phyloP scores from a whole-genome alignment of 2,797 vertebrate genomes.

The Sebastes goodei region DNA sequence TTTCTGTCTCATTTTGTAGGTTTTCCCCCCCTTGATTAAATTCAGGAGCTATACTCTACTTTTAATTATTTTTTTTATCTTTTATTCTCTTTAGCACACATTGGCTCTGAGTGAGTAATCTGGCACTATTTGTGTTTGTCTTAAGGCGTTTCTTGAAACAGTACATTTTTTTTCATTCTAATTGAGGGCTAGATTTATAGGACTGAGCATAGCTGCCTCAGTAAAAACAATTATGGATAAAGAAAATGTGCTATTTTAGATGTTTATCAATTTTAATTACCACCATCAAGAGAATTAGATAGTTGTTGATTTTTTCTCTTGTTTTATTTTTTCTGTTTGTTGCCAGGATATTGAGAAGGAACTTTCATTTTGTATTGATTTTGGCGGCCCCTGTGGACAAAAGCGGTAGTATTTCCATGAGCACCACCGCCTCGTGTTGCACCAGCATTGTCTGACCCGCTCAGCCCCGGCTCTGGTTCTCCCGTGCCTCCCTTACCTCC shows the following conservation, averaged over 20 bases:
- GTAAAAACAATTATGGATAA: slow-evolving; percentile 38
- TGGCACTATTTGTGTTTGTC: slow-evolving; percentile 12
- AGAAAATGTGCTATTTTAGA: slow-evolving; percentile 37
- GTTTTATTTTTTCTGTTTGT: slow-evolving; percentile 15
- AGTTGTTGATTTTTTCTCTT: not conserved
- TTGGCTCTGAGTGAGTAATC: not conserved
- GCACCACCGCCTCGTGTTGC: not conserved
- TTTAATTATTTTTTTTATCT: not conserved
- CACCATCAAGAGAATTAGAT: slow-evolving; percentile 18
- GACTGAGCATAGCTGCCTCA: not conserved
- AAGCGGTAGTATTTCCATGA: not conserved
- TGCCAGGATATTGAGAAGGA: not conserved
- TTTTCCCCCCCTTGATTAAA: not conserved
- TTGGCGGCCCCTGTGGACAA: not conserved
- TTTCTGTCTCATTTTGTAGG: not conserved
- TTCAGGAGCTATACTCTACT: slow-evolving; percentile 3
- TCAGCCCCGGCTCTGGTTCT: not conserved
- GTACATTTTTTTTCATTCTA: not conserved
- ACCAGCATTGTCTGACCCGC: not conserved
- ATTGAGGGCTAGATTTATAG: slow-evolving; percentile 12
- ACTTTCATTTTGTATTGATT: not conserved
- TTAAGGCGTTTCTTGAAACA: slow-evolving; percentile 16
- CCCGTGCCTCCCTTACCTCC: too few relatives aligned
- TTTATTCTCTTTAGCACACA: slow-evolving; percentile 7
- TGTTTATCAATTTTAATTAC: slow-evolving; percentile 52